Evolutionary conservation across 2,888 invertebrate genomes (phyloP).

Genomic region (Vanessa cardui): DNA sequence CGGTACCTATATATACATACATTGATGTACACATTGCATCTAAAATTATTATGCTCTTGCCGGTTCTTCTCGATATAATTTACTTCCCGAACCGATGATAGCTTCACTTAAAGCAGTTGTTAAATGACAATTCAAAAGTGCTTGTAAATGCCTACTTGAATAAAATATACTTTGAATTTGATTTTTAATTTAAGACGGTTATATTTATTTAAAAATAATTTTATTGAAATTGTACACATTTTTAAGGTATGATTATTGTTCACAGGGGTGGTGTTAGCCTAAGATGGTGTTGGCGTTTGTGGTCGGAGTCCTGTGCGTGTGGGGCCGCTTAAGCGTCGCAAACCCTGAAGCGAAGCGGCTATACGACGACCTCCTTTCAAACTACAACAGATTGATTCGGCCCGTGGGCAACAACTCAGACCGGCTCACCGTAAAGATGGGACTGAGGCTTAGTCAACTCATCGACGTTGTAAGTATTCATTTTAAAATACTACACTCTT

Average conservation of each 20-base stretch:
- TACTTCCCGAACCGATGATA: too few species aligned
- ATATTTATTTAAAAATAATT: too few species aligned
- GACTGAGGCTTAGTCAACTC: slow-evolving; percentile 93
- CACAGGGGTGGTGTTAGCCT: slow-evolving; percentile 92
- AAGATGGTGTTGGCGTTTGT: slow-evolving; percentile 91
- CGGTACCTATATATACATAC: too few species aligned
- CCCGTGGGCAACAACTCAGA: slow-evolving; percentile 97
- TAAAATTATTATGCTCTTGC: too few species aligned
- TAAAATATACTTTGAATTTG: too few species aligned
- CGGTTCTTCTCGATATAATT: too few species aligned
- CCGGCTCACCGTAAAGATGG: slow-evolving; percentile 97
- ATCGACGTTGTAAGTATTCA: slow-evolving; percentile 94
- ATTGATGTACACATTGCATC: too few species aligned
- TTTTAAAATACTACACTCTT: background rate
- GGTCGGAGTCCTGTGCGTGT: slow-evolving; percentile 89
- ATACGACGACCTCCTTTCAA: slow-evolving; percentile 96
- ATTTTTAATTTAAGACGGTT: too few species aligned
- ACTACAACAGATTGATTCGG: slow-evolving; percentile 97
- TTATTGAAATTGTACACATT: too few species aligned
- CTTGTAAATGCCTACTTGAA: too few species aligned
- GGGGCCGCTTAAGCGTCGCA: slow-evolving; percentile 89
- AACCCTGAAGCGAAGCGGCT: slow-evolving; percentile 97
- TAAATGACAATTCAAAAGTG: too few species aligned
- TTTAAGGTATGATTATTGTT: slow-evolving; percentile 53
- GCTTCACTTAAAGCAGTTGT: too few species aligned